phyloP scores from a whole-genome alignment of 2,113 vertebrate species.

The Isichthys henryi region DNA sequence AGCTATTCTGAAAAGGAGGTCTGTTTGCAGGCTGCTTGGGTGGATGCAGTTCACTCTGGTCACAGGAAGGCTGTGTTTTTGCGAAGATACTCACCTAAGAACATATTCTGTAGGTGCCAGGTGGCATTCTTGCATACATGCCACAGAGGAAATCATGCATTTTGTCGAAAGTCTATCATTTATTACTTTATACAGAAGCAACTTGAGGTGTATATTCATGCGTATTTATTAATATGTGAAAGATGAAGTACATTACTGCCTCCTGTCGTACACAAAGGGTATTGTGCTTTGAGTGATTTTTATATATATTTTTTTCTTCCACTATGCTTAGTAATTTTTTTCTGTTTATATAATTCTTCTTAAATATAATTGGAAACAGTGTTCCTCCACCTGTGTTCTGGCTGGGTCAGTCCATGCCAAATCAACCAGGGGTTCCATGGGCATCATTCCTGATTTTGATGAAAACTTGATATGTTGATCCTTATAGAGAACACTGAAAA shows the following conservation, averaged over 20 bases:
- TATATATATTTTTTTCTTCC: too few species aligned
- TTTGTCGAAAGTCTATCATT: not conserved
- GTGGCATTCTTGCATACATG: not conserved
- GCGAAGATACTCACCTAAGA: not conserved
- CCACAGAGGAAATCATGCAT: not conserved
- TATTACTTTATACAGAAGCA: not conserved
- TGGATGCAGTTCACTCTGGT: not conserved
- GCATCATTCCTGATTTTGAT: too few species aligned
- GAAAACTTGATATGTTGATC: too few species aligned
- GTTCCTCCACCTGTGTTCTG: not conserved
- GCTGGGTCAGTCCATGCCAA: too few species aligned
- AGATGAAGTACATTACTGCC: not conserved
- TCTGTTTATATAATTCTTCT: not conserved
- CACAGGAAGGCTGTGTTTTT: not conserved
- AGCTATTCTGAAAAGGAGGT: not conserved
- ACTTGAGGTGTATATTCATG: not conserved
- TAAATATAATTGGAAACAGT: not conserved
- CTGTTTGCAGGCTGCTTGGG: not conserved
- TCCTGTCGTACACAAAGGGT: not conserved
- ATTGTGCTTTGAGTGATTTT: not conserved
- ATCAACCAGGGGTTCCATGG: too few species aligned
- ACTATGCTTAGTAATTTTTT: not conserved
- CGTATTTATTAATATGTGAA: not conserved
- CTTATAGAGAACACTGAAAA: too few species aligned
- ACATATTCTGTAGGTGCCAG: not conserved